These are phyloP conservation scores for Menura novaehollandiae DNA, from an alignment of 2,113 vertebrate species.

Conservation along the genomic window DNA sequence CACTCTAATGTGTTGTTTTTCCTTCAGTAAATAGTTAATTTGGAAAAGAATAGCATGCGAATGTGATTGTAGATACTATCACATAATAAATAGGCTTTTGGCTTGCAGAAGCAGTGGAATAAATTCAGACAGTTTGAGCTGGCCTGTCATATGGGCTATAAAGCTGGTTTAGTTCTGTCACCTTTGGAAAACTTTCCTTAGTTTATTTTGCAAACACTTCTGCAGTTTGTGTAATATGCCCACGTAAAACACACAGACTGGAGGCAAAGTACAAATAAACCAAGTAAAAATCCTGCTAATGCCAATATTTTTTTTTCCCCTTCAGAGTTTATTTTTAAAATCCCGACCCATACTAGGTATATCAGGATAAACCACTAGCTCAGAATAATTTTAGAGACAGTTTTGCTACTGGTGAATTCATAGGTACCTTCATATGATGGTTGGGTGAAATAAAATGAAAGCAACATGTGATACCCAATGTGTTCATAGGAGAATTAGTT, in stretches of 20 bases:
- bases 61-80: not conserved
- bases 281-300: not conserved
- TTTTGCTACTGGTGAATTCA: not conserved
- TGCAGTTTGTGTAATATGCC: not conserved
- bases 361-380: not conserved
- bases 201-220: constrained; percentile 11
- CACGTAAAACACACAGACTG: not conserved
- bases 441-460: not conserved
- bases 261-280: not conserved
- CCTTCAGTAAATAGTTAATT: not conserved
- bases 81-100: not conserved
- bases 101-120: not conserved
- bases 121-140: not conserved
- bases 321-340: not conserved
- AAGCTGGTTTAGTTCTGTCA: not conserved
- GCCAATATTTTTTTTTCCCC: not conserved
- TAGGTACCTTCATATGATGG: not conserved
- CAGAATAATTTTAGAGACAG: not conserved
- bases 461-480: not conserved
- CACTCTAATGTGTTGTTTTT: not conserved
- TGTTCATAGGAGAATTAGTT: not conserved
- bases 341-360: rapidly evolving
- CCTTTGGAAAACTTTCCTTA: not conserved
- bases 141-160: not conserved
- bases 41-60: not conserved